These are phyloP conservation scores for Salminus brasiliensis DNA, from an alignment of 2,113 vertebrate genomes.

Conservation along the genomic window DNA sequence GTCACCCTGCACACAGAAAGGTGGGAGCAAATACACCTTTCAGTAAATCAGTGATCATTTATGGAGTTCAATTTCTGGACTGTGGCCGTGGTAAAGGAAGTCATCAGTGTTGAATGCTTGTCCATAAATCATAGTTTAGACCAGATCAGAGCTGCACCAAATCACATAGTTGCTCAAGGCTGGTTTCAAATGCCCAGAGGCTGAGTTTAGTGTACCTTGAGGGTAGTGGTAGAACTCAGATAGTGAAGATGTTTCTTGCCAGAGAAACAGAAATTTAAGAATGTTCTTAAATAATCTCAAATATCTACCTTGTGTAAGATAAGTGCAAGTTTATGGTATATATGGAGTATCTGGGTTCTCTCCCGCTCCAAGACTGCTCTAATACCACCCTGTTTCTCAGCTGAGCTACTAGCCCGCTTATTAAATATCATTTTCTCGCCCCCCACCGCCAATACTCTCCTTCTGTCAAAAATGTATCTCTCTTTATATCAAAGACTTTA, in stretches of 20 bases:
- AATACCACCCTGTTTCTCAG: no score
- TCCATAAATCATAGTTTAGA: not conserved
- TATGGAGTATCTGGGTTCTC: no score
- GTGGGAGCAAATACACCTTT: slow-evolving; percentile 68
- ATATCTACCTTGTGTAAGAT: no score
- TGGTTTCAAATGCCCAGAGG: not conserved
- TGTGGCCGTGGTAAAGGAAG: not conserved
- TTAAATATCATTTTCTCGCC: no score
- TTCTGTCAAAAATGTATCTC: no score
- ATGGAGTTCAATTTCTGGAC: not conserved
- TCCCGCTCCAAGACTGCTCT: no score
- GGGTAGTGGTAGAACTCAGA: not conserved
- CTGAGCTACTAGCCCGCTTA: no score
- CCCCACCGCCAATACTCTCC: no score
- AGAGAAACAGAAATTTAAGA: not conserved
- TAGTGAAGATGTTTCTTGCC: slow-evolving; percentile 16
- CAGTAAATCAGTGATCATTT: not conserved
- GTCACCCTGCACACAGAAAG: slow-evolving; percentile 94
- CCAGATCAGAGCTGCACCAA: not conserved
- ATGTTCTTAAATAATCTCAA: no score
- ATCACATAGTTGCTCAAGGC: not conserved
- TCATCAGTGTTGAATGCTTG: not conserved
- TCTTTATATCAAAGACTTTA: no score
- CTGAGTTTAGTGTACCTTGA: not conserved
- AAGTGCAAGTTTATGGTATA: no score